Evolutionary conservation across 2,888 invertebrate species (phyloP).

Genomic region (Physocephala rufipes): DNA sequence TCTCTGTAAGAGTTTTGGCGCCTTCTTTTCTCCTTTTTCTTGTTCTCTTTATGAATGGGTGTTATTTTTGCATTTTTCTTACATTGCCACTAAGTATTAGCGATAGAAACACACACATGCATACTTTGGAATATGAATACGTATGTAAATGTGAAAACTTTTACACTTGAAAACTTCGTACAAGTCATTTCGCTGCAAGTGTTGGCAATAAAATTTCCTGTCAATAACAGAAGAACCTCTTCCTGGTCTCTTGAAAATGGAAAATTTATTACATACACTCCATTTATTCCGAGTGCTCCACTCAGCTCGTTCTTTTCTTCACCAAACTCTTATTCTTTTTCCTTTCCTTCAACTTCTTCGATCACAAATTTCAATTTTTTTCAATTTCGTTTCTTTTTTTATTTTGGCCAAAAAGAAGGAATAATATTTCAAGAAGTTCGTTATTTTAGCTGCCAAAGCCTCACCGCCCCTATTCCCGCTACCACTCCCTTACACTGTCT

Average conservation of each 20-base stretch:
- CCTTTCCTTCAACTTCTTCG: background rate
- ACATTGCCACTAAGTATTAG: no score
- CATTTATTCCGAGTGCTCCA: background rate
- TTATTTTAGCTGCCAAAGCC: background rate
- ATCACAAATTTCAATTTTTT: background rate
- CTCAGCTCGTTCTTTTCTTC: background rate
- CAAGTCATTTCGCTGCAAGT: conserved; percentile 9
- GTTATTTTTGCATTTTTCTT: no score
- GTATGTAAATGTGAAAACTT: no score
- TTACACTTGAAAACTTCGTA: no score
- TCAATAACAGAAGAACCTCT: conserved; percentile 14
- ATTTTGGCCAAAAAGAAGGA: background rate
- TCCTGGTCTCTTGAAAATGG: background rate
- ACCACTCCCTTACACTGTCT: no score
- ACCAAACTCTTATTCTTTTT: background rate
- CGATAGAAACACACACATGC: no score
- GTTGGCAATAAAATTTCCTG: conserved; percentile 11
- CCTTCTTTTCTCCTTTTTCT: no score
- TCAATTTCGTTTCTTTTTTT: background rate
- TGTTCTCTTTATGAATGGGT: no score
- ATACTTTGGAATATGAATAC: no score
- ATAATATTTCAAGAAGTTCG: background rate
- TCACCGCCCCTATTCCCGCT: no score
- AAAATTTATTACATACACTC: background rate
- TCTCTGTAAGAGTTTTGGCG: no score